phyloP scores from a whole-genome alignment of 2,113 vertebrate genomes.

The Antechinus flavipes region DNA sequence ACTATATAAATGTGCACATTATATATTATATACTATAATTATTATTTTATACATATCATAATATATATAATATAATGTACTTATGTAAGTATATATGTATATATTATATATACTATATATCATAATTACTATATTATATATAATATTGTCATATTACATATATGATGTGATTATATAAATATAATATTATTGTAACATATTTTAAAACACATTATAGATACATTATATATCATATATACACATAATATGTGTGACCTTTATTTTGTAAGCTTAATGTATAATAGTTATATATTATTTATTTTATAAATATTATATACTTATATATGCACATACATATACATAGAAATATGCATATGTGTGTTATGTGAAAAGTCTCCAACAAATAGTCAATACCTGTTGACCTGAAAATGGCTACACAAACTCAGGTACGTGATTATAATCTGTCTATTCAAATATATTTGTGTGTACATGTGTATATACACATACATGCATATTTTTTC shows the following conservation, averaged over 20 bases:
- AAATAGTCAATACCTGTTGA: not conserved
- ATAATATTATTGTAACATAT: too few species aligned
- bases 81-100: not conserved
- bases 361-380: not conserved
- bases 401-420: not conserved
- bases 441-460: not conserved
- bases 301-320: not conserved
- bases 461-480: not conserved
- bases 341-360: not conserved
- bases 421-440: not conserved
- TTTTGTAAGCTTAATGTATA: too few species aligned
- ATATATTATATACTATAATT: not conserved
- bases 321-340: not conserved
- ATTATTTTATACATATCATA: too few species aligned
- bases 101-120: too few species aligned
- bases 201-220: too few species aligned
- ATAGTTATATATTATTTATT: too few species aligned
- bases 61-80: too few species aligned
- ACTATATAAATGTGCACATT: not conserved
- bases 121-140: too few species aligned
- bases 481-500: not conserved
- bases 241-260: too few species aligned
- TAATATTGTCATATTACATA: too few species aligned
- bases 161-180: not conserved
- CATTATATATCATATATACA: not conserved